These are phyloP conservation scores for Sialis lutaria DNA, from an alignment of 2,888 invertebrate species.

Conservation along the genomic window DNA sequence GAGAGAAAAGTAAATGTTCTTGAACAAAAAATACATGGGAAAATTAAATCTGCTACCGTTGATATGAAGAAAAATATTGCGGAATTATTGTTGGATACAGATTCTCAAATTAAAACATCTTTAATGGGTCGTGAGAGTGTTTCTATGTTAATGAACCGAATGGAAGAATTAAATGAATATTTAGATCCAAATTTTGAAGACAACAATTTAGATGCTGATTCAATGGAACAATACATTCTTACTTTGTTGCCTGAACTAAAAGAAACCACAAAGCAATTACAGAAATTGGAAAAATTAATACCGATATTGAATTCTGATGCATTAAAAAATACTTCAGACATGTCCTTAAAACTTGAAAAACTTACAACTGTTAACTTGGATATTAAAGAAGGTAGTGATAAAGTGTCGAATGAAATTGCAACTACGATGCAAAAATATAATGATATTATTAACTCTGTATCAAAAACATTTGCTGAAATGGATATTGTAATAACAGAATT, in stretches of 20 bases:
- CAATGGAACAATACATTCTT: slow-evolving; percentile 27
- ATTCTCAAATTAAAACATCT: slow-evolving; percentile 30
- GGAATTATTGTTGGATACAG: slow-evolving; percentile 27
- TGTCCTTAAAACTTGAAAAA: slow-evolving; percentile 24
- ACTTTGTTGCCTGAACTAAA: slow-evolving; percentile 27
- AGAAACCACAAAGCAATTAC: slow-evolving; percentile 21
- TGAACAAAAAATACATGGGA: no score
- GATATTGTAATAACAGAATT: slow-evolving; percentile 25
- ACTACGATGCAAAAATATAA: slow-evolving; percentile 28
- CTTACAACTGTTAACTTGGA: slow-evolving; percentile 24
- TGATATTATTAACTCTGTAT: slow-evolving; percentile 27
- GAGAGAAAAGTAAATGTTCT: no score
- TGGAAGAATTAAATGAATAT: slow-evolving; percentile 28
- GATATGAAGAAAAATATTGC: slow-evolving; percentile 16
- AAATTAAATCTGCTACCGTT: no score
- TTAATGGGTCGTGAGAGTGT: slow-evolving; percentile 31
- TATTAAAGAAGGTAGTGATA: slow-evolving; percentile 23
- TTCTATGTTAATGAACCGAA: slow-evolving; percentile 24
- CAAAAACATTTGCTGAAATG: slow-evolving; percentile 26
- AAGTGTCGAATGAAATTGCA: slow-evolving; percentile 22
- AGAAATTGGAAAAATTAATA: slow-evolving; percentile 23
- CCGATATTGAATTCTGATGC: slow-evolving; percentile 25
- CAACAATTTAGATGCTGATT: slow-evolving; percentile 24
- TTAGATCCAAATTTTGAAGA: slow-evolving; percentile 27
- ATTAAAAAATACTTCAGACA: slow-evolving; percentile 24